A percentile compares a stretch with the other conserved stretches of the same genome.
Conservation (phyloP, 2,797 vertebrate species). For the Molossus molossus region DNA sequence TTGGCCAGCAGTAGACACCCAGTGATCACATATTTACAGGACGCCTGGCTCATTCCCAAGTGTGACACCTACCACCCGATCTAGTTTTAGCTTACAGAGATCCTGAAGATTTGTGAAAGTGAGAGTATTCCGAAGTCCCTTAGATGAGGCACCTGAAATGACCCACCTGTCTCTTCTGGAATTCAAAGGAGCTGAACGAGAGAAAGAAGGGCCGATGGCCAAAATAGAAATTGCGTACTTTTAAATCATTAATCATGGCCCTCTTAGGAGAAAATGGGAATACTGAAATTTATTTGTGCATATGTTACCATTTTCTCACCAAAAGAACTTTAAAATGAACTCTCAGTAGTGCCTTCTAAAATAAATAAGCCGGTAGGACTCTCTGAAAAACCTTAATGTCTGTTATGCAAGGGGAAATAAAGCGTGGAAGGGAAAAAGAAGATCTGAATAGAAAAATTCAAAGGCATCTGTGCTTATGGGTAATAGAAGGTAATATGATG, state of each 20-base stretch:
- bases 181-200: background rate
- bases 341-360: background rate
- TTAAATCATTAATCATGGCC: constrained; percentile 12
- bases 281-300: background rate
- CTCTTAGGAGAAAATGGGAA: background rate
- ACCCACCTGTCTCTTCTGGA: background rate
- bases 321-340: background rate
- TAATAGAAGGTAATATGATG: background rate
- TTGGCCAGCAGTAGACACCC: background rate
- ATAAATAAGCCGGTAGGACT: background rate
- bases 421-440: background rate
- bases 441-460: background rate
- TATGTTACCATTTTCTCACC: background rate
- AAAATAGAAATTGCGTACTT: background rate
- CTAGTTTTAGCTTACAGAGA: background rate
- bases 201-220: background rate
- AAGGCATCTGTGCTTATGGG: background rate
- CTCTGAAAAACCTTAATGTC: background rate
- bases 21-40: background rate
- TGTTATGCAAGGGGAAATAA: background rate
- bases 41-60: background rate
- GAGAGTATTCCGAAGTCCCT: background rate
- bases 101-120: background rate
- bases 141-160: background rate
- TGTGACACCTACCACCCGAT: background rate